Base-by-base conservation (phyloP, 2,888 invertebrate genomes). In the Stenodera caucasica region DNA sequence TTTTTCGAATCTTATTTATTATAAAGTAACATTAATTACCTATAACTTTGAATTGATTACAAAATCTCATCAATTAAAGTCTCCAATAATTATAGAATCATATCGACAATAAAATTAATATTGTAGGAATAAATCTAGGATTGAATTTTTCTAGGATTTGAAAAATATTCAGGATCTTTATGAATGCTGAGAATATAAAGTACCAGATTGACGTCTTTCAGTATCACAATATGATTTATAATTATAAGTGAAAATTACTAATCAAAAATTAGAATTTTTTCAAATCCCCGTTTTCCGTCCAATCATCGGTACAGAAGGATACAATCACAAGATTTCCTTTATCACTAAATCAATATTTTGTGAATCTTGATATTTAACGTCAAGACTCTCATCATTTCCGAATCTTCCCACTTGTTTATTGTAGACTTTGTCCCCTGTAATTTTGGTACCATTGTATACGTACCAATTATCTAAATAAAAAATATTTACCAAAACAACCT, bases 351-450 rank as follows among this genome's bases (percentile, higher is more conserved):
- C 71, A 40, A 73, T 70, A 21, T 69, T 60, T 37, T 64, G 63
- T 18, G 72, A 53, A 55, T 70, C 65, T 57, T 76, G 67, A 1
- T 73, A 73, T 2, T 68, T 69, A 2, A 67, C 68, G n/a, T 15
- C 49, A 5, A 61, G 56, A 15, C 63, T 40, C 9, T 29, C 50
- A 29, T 70, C 64, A 23, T 72, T 59, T 0, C 72, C 75, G 35
- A 80, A 77, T 26, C 79, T 70, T 14, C 68, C 49, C 6, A 71
- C 63, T 21, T 79, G 65, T 70, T 82, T 81, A 51, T 77, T 67
- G 51, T 70, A 70, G n/a, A 76, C 72, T 65, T 75, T 77, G 32
- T 72, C 71, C 70, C n/a, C n/a, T n/a, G n/a, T n/a, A n/a, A n/a
- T n/a, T n/a, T n/a, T n/a, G n/a, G n/a, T n/a, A n/a, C n/a, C n/a